Conservation (phyloP, 2,797 vertebrate genomes). For the Sebastes diaconus region DNA sequence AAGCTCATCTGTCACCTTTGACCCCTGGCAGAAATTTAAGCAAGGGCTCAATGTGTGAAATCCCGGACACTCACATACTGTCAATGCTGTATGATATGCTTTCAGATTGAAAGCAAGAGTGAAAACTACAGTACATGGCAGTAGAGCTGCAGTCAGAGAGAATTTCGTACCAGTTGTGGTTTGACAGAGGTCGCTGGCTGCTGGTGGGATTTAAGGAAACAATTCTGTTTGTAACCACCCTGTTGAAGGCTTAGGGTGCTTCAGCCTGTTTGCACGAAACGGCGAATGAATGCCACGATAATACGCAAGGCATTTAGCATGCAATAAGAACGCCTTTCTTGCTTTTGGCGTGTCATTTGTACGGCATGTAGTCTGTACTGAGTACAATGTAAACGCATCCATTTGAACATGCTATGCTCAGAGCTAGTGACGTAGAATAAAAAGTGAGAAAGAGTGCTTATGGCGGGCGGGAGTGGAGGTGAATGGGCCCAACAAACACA, state of each 20-base stretch:
- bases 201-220: background rate
- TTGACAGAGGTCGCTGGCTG: background rate
- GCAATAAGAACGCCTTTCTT: too few species aligned
- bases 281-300: too few species aligned
- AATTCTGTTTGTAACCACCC: background rate
- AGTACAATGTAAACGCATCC: too few species aligned
- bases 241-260: background rate
- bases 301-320: too few species aligned
- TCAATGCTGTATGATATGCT: background rate
- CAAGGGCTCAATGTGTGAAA: constrained; percentile 10
- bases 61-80: constrained; percentile 6
- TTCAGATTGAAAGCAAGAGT: background rate
- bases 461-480: too few species aligned
- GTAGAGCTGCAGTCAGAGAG: background rate
- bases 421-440: too few species aligned
- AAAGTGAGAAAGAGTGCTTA: too few species aligned
- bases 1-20: constrained; percentile 58
- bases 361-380: too few species aligned
- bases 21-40: constrained; percentile 40
- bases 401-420: too few species aligned
- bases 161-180: background rate
- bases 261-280: background rate
- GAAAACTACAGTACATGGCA: background rate
- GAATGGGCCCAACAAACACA: too few species aligned
- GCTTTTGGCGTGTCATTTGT: too few species aligned